These are phyloP conservation scores for Pseudopodoces humilis DNA, from an alignment of 2,113 vertebrate species.

Conservation along the genomic window DNA sequence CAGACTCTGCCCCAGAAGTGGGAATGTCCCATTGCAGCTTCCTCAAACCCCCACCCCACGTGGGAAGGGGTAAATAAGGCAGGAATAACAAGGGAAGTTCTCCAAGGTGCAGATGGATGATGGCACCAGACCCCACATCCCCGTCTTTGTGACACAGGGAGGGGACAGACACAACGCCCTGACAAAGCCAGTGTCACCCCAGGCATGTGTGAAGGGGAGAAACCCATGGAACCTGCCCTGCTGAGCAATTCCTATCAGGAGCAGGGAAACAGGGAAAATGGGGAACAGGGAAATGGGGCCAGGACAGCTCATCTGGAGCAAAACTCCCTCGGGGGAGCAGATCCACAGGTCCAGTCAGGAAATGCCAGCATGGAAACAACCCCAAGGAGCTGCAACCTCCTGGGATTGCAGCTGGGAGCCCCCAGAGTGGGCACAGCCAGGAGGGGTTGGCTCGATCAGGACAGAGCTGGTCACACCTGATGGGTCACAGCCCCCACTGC, in stretches of 20 bases:
- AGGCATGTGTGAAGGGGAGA: too few species aligned
- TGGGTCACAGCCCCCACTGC: not conserved
- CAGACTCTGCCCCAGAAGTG: not conserved
- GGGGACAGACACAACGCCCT: not conserved
- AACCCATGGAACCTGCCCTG: not conserved
- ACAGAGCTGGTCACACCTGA: too few species aligned
- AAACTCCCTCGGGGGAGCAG: not conserved
- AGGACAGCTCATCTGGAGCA: not conserved
- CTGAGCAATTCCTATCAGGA: not conserved
- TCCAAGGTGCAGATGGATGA: not conserved
- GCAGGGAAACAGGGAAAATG: fast-evolving
- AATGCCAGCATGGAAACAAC: not conserved
- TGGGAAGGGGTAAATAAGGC: fast-evolving
- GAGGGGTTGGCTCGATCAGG: too few species aligned
- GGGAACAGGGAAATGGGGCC: not conserved
- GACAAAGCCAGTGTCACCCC: not conserved
- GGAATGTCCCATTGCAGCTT: not conserved
- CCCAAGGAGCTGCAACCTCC: not conserved
- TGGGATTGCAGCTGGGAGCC: not conserved
- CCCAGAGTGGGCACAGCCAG: not conserved
- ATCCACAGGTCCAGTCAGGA: not conserved
- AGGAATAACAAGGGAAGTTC: not conserved
- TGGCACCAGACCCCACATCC: fast-evolving
- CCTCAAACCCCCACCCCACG: not conserved
- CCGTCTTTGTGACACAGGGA: fast-evolving